Evolutionary conservation across 2,113 vertebrate genomes (phyloP), one percentile per base, ranked within the genome.

Genomic region (Camarhynchus parvulus): DNA sequence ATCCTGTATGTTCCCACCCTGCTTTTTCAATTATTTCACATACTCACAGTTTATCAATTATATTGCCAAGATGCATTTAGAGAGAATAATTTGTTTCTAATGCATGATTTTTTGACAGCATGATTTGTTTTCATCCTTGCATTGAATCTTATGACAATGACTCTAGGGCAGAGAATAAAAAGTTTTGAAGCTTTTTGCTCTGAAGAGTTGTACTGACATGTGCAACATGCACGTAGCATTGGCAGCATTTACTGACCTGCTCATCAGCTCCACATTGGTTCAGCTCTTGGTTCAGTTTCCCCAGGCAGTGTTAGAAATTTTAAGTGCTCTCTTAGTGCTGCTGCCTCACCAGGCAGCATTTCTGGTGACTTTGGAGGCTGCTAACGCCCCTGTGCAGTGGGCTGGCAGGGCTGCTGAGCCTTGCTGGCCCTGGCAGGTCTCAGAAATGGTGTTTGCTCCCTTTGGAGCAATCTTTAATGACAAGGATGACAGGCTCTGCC

Each of bases 61-160:
- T 46, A 89, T 89, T 91, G 84, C 94, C 74, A 92, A 83, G 85
- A 85, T 66, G 70, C 78, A 94, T 91, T 95, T 93, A 88, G 85
- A 75, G 89, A 88, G 52, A 42, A 49, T 90, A 94, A 96, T 96
- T 95, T 95, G 89, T 93, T 95, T 91, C 85, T 95, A 85, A 93
- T 59, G 74, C 50, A 19, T 58, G 91, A 82, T 85, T 93, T 95
- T 95, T 92, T 97, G 96, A 93, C 91, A 93, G 87, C 67, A 53
- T 91, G 96, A 95, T 97, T 97, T 92, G 93, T 97, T 97, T 92
- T 91, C 81, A 47, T 62, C 83, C 94, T 95, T 80, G 70, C 50
- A 78, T 49, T 78, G 87, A 81, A 83, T 87, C 55, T 67, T 72
- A 73, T 61, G 42, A 87, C 70, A 90, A 47, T 66, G 77, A 69